These are phyloP conservation scores for Xanthia icteritia DNA, from an alignment of 2,888 invertebrate genomes.

Conservation along the genomic window DNA sequence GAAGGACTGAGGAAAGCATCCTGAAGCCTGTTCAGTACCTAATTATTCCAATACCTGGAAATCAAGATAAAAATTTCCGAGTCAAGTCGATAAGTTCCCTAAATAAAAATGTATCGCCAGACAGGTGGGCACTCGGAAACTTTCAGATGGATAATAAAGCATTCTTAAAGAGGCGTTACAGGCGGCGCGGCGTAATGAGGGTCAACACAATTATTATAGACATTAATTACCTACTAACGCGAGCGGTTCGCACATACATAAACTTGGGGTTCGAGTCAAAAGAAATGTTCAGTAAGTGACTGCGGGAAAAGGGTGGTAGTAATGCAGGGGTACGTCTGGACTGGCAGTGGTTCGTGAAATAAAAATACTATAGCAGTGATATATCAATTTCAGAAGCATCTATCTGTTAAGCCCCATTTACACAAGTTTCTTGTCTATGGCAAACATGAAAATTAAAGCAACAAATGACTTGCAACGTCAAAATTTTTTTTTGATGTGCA, in stretches of 20 bases:
- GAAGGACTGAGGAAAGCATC: too few species aligned
- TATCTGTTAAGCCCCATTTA: too few species aligned
- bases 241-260: constrained; percentile 54
- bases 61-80: neutral
- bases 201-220: constrained; percentile 77
- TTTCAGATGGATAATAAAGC: constrained; percentile 71
- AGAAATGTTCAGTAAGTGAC: constrained; percentile 25
- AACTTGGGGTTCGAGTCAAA: constrained; percentile 33
- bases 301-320: neutral
- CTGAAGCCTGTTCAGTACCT: too few species aligned
- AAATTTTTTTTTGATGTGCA: too few species aligned
- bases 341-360: too few species aligned
- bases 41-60: neutral
- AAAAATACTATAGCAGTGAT: too few species aligned
- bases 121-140: constrained; percentile 65
- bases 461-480: too few species aligned
- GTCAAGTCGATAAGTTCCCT: constrained; percentile 34
- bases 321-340: too few species aligned
- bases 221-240: constrained; percentile 75
- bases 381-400: too few species aligned
- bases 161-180: constrained; percentile 75
- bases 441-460: too few species aligned
- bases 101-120: constrained; percentile 50
- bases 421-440: too few species aligned
- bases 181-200: constrained; percentile 73